These are phyloP conservation scores for Eupithecia subfuscata DNA, from an alignment of 2,888 invertebrate genomes.

Conservation along the genomic window DNA sequence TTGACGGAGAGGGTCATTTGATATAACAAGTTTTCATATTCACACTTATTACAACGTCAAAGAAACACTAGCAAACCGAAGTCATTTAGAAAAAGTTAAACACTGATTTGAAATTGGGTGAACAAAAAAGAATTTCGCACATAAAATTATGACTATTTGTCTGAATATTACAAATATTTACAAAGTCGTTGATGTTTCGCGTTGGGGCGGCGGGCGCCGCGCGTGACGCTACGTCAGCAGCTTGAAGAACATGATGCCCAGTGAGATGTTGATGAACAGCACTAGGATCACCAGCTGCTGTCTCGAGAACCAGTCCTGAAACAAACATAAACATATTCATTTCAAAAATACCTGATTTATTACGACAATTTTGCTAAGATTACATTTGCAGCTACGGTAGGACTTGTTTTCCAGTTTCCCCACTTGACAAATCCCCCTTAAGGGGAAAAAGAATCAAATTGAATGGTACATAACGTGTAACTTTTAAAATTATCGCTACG, in stretches of 20 bases:
- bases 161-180: constrained; percentile 69
- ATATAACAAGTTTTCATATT: constrained; percentile 59
- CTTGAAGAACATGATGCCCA: constrained; percentile 98
- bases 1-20: constrained; percentile 65
- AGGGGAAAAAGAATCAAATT: not conserved
- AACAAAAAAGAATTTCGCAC: constrained; percentile 65
- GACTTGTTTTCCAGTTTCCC: no score
- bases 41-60: constrained; percentile 76
- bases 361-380: not conserved
- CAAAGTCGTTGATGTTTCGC: constrained; percentile 58
- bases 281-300: constrained; percentile 97
- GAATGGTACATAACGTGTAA: not conserved
- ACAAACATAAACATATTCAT: constrained; percentile 27
- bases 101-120: constrained; percentile 48
- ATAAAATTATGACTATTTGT: constrained; percentile 64
- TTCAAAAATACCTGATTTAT: not conserved
- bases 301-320: constrained; percentile 97
- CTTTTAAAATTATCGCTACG: not conserved
- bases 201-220: constrained; percentile 72
- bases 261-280: constrained; percentile 95
- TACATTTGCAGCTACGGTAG: not conserved
- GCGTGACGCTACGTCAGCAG: constrained; percentile 94
- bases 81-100: constrained; percentile 63
- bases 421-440: no score
- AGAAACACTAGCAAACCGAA: constrained; percentile 78